phyloP scores from a whole-genome alignment of 2,888 invertebrate genomes.

The Noctua fimbriata region DNA sequence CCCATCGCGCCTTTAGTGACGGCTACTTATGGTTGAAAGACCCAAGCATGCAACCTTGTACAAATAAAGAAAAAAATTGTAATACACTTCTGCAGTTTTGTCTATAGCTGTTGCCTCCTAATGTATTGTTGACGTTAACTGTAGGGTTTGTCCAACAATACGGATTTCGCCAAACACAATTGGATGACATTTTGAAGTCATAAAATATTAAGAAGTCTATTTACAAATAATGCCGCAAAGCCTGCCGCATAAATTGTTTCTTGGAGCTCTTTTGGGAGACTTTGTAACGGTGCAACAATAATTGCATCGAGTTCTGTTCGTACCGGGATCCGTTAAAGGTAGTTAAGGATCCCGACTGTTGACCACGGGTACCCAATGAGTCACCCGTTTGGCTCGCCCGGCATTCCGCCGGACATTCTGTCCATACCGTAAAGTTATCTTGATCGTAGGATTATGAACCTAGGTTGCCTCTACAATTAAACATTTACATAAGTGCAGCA shows the following conservation, averaged over 20 bases:
- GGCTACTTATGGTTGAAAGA: conserved; percentile 59
- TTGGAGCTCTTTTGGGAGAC: conserved; percentile 59
- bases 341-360: conserved; percentile 74
- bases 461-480: conserved; percentile 66
- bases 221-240: conserved; percentile 70
- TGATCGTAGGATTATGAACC: conserved; percentile 72
- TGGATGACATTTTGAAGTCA: conserved; percentile 67
- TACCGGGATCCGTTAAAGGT: conserved; percentile 74
- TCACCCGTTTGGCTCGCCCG: conserved; percentile 79
- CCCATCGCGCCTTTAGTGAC: conserved; percentile 57
- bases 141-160: conserved; percentile 49
- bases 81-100: conserved; percentile 33
- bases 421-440: conserved; percentile 76
- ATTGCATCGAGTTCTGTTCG: conserved; percentile 71
- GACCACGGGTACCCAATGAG: conserved; percentile 77
- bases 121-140: conserved; percentile 66
- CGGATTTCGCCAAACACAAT: conserved; percentile 62
- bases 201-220: conserved; percentile 68
- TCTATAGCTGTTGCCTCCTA: conserved; percentile 25
- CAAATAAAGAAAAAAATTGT: conserved; percentile 42
- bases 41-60: conserved; percentile 44
- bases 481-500: conserved; percentile 66
- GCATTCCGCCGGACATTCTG: conserved; percentile 84
- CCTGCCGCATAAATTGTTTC: conserved; percentile 53
- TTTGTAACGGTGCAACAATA: conserved; percentile 69